Conservation (phyloP, 2,797 vertebrate species). For the Enteromius radiatus region DNA sequence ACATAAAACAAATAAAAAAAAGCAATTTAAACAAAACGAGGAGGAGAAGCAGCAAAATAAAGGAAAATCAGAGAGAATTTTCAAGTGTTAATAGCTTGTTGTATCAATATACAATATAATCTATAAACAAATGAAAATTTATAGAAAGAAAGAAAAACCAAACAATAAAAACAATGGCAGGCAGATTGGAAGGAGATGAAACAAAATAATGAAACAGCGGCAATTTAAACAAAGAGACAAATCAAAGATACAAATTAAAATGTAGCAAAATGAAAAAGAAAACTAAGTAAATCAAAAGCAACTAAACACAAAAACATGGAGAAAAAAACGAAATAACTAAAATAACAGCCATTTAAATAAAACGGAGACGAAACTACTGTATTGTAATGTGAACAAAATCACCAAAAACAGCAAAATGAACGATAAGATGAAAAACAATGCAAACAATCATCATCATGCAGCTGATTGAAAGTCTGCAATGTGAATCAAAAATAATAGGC, state of each 20-base stretch:
- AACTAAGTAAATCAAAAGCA: background rate
- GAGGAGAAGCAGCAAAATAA: background rate
- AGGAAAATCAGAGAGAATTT: background rate
- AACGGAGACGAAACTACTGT: background rate
- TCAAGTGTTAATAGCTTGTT: background rate
- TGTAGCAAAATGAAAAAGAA: background rate
- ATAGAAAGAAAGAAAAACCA: background rate
- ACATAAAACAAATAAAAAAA: background rate
- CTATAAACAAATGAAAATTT: background rate
- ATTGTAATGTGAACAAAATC: background rate
- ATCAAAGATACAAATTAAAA: background rate
- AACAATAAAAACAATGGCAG: background rate
- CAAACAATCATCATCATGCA: background rate
- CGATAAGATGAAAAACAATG: background rate
- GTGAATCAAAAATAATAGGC: background rate
- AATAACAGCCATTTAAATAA: background rate
- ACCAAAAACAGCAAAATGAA: slow-evolving; percentile 3
- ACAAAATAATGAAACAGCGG: background rate
- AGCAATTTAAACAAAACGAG: background rate
- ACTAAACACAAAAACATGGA: too few relatives aligned
- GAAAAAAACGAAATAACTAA: background rate
- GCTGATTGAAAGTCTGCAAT: background rate
- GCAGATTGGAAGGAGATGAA: background rate
- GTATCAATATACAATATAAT: background rate
- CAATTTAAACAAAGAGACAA: background rate